Conservation (phyloP, 2,888 invertebrate species). For the Sicus ferrugineus region DNA sequence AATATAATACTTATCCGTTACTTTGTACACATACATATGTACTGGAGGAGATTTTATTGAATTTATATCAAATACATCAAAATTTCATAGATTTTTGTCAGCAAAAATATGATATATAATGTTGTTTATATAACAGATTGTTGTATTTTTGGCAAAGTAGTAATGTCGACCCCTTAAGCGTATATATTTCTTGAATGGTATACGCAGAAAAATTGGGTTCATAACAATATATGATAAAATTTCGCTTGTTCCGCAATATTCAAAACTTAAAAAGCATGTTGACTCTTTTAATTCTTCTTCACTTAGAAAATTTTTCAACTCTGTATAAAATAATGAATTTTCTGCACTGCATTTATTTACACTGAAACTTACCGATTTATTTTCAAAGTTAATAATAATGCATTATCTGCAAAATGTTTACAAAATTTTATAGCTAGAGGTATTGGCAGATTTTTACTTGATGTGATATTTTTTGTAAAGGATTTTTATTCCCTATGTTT, state of each 20-base stretch:
- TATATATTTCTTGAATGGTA: slow-evolving; percentile 17
- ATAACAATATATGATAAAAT: slow-evolving; percentile 14
- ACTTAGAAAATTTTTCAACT: slow-evolving; percentile 3
- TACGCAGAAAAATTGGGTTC: slow-evolving; percentile 10
- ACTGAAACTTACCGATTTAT: background rate
- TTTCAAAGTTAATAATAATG: slow-evolving; percentile 13
- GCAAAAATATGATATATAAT: slow-evolving; percentile 17
- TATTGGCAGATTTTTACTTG: too few species aligned
- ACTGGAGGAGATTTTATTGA: background rate
- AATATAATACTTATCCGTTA: background rate
- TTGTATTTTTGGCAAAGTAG: slow-evolving; percentile 13
- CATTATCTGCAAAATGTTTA: background rate
- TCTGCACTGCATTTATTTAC: slow-evolving; percentile 2
- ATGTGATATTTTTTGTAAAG: slow-evolving; percentile 14
- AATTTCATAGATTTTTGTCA: background rate
- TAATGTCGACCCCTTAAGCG: background rate
- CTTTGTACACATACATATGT: background rate
- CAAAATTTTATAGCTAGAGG: too few species aligned
- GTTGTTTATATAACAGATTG: slow-evolving; percentile 12
- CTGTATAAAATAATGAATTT: slow-evolving; percentile 17
- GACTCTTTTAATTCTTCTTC: slow-evolving; percentile 12
- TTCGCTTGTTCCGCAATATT: background rate
- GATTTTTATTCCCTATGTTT: slow-evolving; percentile 21
- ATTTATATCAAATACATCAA: slow-evolving; percentile 3
- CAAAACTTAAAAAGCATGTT: slow-evolving; percentile 24